phyloP scores from a whole-genome alignment of 2,888 invertebrate genomes.

The Amphipyra tragopoginis region DNA sequence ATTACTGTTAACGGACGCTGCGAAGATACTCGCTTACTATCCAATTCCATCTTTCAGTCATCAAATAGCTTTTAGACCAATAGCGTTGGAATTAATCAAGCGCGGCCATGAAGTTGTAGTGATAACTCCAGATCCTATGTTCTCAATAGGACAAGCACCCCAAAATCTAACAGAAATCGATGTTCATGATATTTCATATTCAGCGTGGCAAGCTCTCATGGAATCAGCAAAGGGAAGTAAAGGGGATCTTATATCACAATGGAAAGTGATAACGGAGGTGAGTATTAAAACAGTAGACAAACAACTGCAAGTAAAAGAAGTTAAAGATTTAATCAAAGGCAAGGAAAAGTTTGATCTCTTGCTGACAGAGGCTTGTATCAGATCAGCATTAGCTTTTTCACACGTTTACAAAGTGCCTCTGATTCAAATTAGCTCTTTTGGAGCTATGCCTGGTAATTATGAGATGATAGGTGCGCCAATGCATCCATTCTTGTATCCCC shows the following conservation, averaged over 20 bases:
- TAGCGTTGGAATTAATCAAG: conserved; percentile 73
- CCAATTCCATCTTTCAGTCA: conserved; percentile 79
- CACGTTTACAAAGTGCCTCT: conserved; percentile 67
- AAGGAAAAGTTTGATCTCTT: conserved; percentile 66
- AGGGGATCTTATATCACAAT: conserved; percentile 43
- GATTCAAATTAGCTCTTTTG: conserved; percentile 70
- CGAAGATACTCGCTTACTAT: conserved; percentile 73
- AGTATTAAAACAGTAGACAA: conserved; percentile 39
- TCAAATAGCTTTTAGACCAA: conserved; percentile 72
- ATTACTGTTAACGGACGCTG: conserved; percentile 45
- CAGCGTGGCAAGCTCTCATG: conserved; percentile 32
- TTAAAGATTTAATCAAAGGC: conserved; percentile 60
- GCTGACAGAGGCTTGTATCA: conserved; percentile 63
- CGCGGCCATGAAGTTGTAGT: conserved; percentile 80
- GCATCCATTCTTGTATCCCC: conserved; percentile 68
- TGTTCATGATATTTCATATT: conserved; percentile 66
- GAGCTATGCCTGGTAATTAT: conserved; percentile 46
- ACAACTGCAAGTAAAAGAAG: conserved; percentile 51
- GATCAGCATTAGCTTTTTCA: conserved; percentile 51
- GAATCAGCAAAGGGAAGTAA: conserved; percentile 25
- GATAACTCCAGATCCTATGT: conserved; percentile 75
- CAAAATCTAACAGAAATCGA: conserved; percentile 77
- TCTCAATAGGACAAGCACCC: conserved; percentile 58
- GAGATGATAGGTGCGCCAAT: conserved; percentile 61
- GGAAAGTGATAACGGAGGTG: conserved; percentile 19